Evolutionary conservation across 2,113 vertebrate species (phyloP).

Genomic region (Sula dactylatra): DNA sequence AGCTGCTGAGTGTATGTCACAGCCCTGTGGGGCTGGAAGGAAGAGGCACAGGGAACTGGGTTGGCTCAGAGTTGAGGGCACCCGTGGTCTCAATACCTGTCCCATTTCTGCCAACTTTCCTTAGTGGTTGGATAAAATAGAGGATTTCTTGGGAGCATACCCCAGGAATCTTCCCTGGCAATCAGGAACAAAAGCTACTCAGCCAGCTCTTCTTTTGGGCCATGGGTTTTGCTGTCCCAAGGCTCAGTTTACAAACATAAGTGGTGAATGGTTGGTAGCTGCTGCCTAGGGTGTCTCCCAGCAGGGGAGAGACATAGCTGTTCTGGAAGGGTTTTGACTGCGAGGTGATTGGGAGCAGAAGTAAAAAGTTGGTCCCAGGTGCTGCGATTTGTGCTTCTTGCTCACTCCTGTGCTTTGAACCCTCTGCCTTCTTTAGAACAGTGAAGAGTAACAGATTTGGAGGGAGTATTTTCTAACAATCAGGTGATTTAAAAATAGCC

Average conservation of each 20-base stretch:
- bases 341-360: background rate
- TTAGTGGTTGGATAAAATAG: background rate
- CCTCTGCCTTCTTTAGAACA: background rate
- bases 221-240: background rate
- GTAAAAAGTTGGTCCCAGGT: background rate
- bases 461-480: background rate
- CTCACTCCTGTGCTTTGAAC: background rate
- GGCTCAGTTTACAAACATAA: background rate
- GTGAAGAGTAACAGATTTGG: background rate
- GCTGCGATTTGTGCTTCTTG: background rate
- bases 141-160: background rate
- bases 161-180: background rate
- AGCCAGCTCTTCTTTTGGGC: background rate
- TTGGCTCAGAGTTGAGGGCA: background rate
- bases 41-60: background rate
- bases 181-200: background rate
- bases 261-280: background rate
- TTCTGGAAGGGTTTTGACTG: background rate
- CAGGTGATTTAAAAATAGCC: background rate
- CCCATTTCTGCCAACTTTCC: background rate
- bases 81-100: accelerated
- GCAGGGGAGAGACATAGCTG: background rate
- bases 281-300: background rate
- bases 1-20: background rate
- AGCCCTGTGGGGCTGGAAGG: background rate